Conservation (phyloP, 2,113 vertebrate species). For the Climacteris rufus region DNA sequence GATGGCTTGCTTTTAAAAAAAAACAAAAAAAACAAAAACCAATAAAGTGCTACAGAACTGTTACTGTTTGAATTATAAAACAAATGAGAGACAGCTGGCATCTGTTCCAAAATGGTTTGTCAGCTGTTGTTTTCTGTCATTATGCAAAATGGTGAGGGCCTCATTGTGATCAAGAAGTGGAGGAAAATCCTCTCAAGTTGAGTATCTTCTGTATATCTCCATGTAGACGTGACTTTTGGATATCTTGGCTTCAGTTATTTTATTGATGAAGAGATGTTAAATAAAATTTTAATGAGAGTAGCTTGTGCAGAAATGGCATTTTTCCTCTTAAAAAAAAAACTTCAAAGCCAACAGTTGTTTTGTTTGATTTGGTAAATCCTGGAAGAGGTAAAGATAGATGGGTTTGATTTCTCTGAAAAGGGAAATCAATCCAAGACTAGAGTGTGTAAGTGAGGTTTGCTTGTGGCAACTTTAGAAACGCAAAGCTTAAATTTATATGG, state of each 20-base stretch:
- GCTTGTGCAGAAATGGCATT: slow-evolving; percentile 30
- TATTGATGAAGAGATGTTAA: slow-evolving; percentile 35
- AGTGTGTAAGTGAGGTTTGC: background rate
- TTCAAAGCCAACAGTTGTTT: background rate
- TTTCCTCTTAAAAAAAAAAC: slow-evolving; percentile 10
- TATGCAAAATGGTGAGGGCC: slow-evolving; percentile 68
- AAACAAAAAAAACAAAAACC: background rate
- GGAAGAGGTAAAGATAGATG: background rate
- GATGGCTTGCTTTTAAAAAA: slow-evolving; percentile 53
- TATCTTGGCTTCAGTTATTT: slow-evolving; percentile 54
- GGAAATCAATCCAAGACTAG: background rate
- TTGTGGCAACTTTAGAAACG: background rate
- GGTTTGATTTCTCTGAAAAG: background rate
- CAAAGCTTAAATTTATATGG: background rate
- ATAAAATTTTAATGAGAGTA: slow-evolving; percentile 52
- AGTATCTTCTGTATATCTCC: slow-evolving; percentile 43
- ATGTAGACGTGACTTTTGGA: slow-evolving; percentile 9
- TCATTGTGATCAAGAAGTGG: slow-evolving; percentile 53
- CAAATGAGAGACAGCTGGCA: slow-evolving; percentile 70
- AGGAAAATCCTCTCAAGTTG: slow-evolving; percentile 48
- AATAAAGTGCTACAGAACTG: slow-evolving; percentile 61
- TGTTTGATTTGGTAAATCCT: slow-evolving; percentile 38
- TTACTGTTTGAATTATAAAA: slow-evolving; percentile 68
- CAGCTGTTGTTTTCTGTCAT: slow-evolving; percentile 78
- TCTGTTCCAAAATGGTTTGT: slow-evolving; percentile 67